These are phyloP conservation scores for Schlechtendalia chinensis DNA, from an alignment of 1,140 invertebrate species.

Conservation along the genomic window DNA sequence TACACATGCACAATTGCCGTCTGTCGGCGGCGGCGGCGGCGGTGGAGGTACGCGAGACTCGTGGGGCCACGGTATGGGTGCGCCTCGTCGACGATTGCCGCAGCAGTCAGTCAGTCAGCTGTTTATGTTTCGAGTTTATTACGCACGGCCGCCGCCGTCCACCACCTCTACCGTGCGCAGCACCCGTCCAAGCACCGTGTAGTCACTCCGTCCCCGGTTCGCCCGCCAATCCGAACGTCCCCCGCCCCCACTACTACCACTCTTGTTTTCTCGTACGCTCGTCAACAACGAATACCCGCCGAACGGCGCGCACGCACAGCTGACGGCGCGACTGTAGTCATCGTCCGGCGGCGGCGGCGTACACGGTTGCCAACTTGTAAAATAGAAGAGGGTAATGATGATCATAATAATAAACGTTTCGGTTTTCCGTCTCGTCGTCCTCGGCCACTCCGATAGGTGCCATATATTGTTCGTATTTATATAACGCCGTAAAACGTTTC, in stretches of 20 bases:
- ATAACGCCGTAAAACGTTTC: too few relatives aligned
- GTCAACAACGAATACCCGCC: too few relatives aligned
- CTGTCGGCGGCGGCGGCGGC: not conserved
- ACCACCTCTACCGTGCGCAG: too few relatives aligned
- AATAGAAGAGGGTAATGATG: not conserved
- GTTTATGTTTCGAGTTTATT: conserved; percentile 54
- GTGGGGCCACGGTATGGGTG: conserved; percentile 46
- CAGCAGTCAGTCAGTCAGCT: conserved; percentile 51
- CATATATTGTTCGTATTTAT: too few relatives aligned
- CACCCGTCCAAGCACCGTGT: not conserved
- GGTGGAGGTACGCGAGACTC: conserved; percentile 10
- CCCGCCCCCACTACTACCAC: too few relatives aligned
- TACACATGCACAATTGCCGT: not conserved
- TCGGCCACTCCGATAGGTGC: too few relatives aligned
- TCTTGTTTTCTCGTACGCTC: not conserved
- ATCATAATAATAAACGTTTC: not conserved
- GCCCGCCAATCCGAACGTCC: conserved; percentile 21
- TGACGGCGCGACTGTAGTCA: not conserved
- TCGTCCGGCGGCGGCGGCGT: not conserved
- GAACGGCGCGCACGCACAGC: not conserved
- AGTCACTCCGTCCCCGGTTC: not conserved
- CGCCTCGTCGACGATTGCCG: not conserved
- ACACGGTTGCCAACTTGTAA: conserved; percentile 25
- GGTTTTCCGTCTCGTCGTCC: too few relatives aligned
- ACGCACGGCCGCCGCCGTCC: not conserved